phyloP scores from a whole-genome alignment of 2,888 invertebrate species.

The Folsomia candida region DNA sequence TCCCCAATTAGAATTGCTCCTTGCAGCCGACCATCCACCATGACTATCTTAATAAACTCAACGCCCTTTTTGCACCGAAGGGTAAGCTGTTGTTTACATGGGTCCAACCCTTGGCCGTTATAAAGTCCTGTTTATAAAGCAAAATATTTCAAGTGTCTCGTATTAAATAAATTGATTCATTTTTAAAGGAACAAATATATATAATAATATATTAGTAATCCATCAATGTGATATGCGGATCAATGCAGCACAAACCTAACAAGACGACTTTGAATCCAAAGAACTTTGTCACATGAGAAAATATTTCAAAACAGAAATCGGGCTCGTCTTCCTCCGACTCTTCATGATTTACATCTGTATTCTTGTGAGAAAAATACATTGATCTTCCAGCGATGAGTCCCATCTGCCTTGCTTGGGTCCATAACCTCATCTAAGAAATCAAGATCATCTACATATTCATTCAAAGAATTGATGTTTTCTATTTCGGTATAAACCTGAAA shows the following conservation, averaged over 20 bases:
- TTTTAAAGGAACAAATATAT: neutral
- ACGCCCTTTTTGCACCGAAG: conserved; percentile 75
- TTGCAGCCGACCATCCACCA: conserved; percentile 78
- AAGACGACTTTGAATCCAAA: conserved; percentile 92
- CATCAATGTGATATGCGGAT: too few relatives aligned
- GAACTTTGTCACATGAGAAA: conserved; percentile 91
- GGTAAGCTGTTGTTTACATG: conserved; percentile 74
- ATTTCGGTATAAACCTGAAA: conserved; percentile 56
- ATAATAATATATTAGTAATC: too few relatives aligned
- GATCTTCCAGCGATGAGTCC: conserved; percentile 88
- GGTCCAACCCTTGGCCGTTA: conserved; percentile 84
- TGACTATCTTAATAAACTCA: conserved; percentile 70
- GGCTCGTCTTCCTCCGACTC: conserved; percentile 42
- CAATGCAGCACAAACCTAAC: conserved; percentile 61
- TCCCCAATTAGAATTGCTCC: conserved; percentile 96
- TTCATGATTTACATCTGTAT: conserved; percentile 61
- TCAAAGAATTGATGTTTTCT: conserved; percentile 61
- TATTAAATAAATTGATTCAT: too few relatives aligned
- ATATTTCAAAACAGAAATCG: conserved; percentile 97
- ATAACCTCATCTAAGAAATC: conserved; percentile 89
- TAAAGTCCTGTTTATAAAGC: conserved; percentile 65
- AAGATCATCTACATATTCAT: conserved; percentile 60
- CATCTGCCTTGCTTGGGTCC: conserved; percentile 99
- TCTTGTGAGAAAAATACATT: conserved; percentile 66
- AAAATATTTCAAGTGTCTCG: too few relatives aligned